phyloP scores from a whole-genome alignment of 2,888 invertebrate species.

The Calameuta idolon region DNA sequence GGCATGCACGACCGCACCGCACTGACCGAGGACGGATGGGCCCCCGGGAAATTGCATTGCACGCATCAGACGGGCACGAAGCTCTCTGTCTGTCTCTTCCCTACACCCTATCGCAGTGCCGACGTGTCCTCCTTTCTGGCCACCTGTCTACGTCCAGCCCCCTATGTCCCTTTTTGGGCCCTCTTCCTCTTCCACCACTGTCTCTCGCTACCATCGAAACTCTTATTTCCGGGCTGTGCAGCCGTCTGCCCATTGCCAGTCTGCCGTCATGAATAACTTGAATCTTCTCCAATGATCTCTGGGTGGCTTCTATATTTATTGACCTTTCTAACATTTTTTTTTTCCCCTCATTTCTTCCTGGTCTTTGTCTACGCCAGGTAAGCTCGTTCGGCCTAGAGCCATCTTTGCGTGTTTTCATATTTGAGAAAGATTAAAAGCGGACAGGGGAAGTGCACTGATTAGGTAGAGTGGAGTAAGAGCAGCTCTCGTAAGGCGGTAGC shows the following conservation, averaged over 20 bases:
- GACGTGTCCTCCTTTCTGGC: conserved; percentile 32
- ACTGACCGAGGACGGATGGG: conserved; percentile 40
- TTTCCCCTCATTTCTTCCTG: no score
- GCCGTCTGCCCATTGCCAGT: not conserved
- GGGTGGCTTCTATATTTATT: no score
- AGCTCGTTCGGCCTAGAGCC: no score
- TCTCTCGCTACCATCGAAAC: not conserved
- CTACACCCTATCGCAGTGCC: not conserved
- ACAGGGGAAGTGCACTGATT: no score
- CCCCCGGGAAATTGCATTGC: conserved; percentile 48
- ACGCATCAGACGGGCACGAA: conserved; percentile 45
- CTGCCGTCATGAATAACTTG: no score
- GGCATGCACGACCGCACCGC: conserved; percentile 45
- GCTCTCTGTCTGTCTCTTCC: conserved; percentile 22
- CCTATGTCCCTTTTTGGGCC: no score
- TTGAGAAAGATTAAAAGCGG: no score
- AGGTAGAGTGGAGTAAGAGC: not conserved
- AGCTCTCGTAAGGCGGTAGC: conserved; percentile 18
- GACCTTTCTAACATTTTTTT: no score
- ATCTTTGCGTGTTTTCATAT: no score
- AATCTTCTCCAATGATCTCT: no score
- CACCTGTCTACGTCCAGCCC: conserved; percentile 45
- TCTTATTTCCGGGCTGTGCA: not conserved
- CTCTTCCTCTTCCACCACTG: not conserved
- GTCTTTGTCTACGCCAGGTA: no score